Base-by-base conservation (phyloP, 2,888 invertebrate species). In the Drosophila infuscata region DNA sequence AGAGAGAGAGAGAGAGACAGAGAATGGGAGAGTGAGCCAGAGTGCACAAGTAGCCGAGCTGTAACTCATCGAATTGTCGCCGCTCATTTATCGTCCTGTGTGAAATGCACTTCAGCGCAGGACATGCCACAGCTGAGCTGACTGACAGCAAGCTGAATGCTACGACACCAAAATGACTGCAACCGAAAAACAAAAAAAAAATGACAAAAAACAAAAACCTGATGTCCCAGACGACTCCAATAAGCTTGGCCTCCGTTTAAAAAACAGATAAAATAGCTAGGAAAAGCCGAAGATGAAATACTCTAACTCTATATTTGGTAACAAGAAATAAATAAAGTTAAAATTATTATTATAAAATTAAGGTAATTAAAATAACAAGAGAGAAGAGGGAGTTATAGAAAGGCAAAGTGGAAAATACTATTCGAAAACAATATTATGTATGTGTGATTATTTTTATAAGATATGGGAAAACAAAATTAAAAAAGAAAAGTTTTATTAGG, bases 101-200 rank as follows among this genome's bases (percentile, higher is more conserved):
- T 70, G 33, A 69, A 70, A 51, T 58, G 70, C 60, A 63, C 48
- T 63, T 59, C 29, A 63, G 51, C 30, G 11, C 58, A 69, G 66
- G 36, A 66, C 52, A 53, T 53, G 61, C 48, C 51, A 36, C 30
- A 30, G 67, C 33, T 25, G 46, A 53, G 61, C 43, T 33, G 35
- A n/a, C 38, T 56, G 60, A 69, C 79, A 73, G 49, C 64, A 76
- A 67, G 83, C 80, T 67, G 63, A 48, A 32, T 62, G 79, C 66
- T 74, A 62, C 48, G 63, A 63, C 61, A 64, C 41, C 43, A 35
- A 9, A 35, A 33, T 52, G 38, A 65, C 52, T 46, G 49, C 33
- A 33, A 53, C 33, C 25, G 15, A 53, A 20, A 33, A 35, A 20
- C 29, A 49, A 30, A 49, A 29, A 38, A 36, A 25, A 3, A 29